Conservation (phyloP, 2,888 invertebrate species). For the Ligdia adustata region DNA sequence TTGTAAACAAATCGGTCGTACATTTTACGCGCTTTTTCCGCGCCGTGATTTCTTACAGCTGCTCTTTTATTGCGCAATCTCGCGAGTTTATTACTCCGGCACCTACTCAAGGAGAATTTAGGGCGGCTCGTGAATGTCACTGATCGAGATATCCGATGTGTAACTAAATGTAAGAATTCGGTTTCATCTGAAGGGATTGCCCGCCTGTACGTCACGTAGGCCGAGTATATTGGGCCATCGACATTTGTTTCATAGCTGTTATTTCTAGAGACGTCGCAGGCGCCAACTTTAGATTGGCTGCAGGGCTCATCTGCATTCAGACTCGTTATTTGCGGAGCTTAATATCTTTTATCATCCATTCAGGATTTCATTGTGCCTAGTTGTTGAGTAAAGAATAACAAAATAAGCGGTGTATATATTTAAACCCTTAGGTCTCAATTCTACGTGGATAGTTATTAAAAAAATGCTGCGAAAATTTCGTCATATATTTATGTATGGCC, state of each 20-base stretch:
- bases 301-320: conserved; percentile 74
- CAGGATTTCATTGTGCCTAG: too few species aligned
- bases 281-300: conserved; percentile 74
- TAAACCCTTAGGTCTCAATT: too few species aligned
- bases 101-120: conserved; percentile 53
- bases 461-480: too few species aligned
- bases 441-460: too few species aligned
- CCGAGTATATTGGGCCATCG: conserved; percentile 62
- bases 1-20: conserved; percentile 67
- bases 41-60: conserved; percentile 61
- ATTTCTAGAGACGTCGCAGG: conserved; percentile 68
- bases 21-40: conserved; percentile 59
- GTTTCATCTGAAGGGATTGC: conserved; percentile 41
- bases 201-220: conserved; percentile 54
- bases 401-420: too few species aligned
- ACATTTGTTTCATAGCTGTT: conserved; percentile 69
- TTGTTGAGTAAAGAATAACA: too few species aligned
- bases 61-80: conserved; percentile 66
- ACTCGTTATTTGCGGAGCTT: conserved; percentile 68
- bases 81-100: conserved; percentile 55
- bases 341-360: conserved; percentile 65
- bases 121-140: conserved; percentile 47
- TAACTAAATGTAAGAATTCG: conserved; percentile 21
- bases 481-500: too few species aligned
- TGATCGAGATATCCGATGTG: conserved; percentile 14